Evolutionary conservation across 2,797 vertebrate species (phyloP).

Genomic region (Carapus acus): DNA sequence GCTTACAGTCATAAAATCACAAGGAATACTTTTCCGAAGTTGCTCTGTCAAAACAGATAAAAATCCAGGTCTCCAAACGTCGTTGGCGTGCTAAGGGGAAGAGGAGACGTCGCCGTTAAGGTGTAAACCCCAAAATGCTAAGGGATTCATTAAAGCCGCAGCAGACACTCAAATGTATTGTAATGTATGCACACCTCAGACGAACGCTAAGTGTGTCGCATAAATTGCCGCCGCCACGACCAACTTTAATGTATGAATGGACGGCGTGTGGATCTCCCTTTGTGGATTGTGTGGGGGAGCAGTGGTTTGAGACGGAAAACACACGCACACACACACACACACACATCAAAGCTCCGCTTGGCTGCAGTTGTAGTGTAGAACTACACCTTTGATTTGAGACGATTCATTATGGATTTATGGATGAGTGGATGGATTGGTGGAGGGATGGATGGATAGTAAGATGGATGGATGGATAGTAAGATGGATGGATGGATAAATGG

Average conservation of each 20-base stretch:
- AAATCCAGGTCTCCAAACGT: too few species aligned
- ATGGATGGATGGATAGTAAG: too few species aligned
- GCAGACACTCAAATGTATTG: conserved; percentile 40
- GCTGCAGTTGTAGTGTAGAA: too few species aligned
- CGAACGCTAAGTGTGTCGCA: conserved; percentile 39
- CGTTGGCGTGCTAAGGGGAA: too few species aligned
- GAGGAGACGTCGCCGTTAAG: too few species aligned
- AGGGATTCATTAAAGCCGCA: conserved; percentile 42
- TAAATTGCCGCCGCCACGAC: conserved; percentile 30
- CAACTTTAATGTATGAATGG: conserved; percentile 46
- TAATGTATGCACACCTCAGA: conserved; percentile 53
- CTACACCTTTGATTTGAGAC: conserved; percentile 33
- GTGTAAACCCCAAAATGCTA: conserved; percentile 25
- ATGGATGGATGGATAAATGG: too few species aligned
- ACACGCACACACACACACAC: conserved; percentile 11
- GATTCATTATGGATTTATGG: too few species aligned
- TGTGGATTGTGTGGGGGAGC: conserved; percentile 33
- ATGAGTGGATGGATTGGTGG: too few species aligned
- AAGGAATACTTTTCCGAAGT: too few species aligned
- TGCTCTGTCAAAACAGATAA: too few species aligned
- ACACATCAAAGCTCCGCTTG: conserved; percentile 48
- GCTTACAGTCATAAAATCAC: too few species aligned
- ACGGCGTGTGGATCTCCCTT: conserved; percentile 46
- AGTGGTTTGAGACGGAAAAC: conserved; percentile 7
- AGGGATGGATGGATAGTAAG: too few species aligned